Base-by-base conservation (phyloP, 92 coral and sea anemone species). In the Galaxea fascicularis region DNA sequence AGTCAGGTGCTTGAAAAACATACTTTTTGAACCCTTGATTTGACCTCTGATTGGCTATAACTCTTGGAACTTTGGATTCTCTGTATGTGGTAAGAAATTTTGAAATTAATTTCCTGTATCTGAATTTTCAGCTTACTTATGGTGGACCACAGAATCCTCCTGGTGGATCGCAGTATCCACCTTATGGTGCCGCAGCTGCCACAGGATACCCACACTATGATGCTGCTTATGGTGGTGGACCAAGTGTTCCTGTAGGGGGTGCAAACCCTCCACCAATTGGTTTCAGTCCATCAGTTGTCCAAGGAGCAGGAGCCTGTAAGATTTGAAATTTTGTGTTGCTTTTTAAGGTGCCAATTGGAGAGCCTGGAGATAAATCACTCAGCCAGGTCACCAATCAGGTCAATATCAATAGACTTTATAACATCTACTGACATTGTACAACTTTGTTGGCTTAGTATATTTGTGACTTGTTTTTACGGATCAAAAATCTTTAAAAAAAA, bases 201-300 rank as follows among this genome's bases (percentile, higher is more conserved):
- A 44, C 82, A 29, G 71, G 68, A 28, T 71, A 70, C 44, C 29
- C 72, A 31, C 58, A 68, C 20, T 16, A 28, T 27, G 26, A 68
- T 68, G n/a, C 76, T 29, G 66, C 45, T 10, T 82, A 82, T 82
- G 77, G 77, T 8, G 58, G 58, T 8, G 44, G 13, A 16, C 47
- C 65, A 54, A 56, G 8, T 24, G 57, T 12, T 13, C 44, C 86
- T 76, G 76, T 47, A 17, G 31, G 31, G 0, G 74, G 60, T 18
- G 24, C 65, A 24, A 30, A 24, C 35, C 57, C 86, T 39, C 86
- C 86, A 26, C 86, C 71, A 7, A 82, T 82, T 56, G 86, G 86
- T 28, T 82, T 82, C 28, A 82, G 71, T 70, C 86, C 86, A 35
- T 71, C 78, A 0, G 58, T 82, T 24, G 12, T 71, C 22, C 78